Base-by-base conservation (phyloP, 2,113 vertebrate species). In the Cathartes aura region DNA sequence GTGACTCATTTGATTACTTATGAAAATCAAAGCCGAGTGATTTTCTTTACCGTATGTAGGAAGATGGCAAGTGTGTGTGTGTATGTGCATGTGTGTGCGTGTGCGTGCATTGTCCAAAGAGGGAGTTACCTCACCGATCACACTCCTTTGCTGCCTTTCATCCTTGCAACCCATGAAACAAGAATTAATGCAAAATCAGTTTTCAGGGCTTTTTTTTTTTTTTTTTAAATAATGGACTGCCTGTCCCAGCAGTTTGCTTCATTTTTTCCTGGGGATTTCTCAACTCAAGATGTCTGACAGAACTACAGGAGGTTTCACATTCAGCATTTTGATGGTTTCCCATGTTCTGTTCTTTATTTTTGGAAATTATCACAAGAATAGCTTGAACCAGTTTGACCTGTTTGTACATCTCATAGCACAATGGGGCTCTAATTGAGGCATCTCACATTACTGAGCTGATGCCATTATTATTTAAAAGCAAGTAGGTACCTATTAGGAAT, bases 391-490 rank as follows among this genome's bases (percentile, higher is more conserved):
- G 86, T 96, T 91, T 95, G 93, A 92, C 95, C 83, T 96, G 93
- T 95, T 94, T 94, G 86, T 96, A 82, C 59, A 60, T 93, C 67
- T 96, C 45, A 34, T 59, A 83, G 87, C 94, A 97, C 85, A 96
- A 96, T 74, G 53, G 78, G 87, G 45, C 94, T 95, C 48, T 97
- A 93, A 95, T 95, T 87, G 86, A 95, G 68, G 86, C 92, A 94
- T 92, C 82, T 85, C 83, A 91, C 66, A 72, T 96, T 96, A 88
- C 93, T 70, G 78, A 93, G 79, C 26, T 74, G 62, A 82, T 96
- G 93, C 93, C 81, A 94, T 97, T 98, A 96, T 96, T 96, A 97
- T 98, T 96, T 97, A 95, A 97, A 97, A 93, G 81, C 47, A 72
- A 86, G 87, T 95, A 95, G 92, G 75, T 80, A 81, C 82, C 83